Percentiles rank a stretch among this genome's conserved stretches.
phyloP scores from a whole-genome alignment of 2,888 invertebrate species.

The Cantharis rufa region DNA sequence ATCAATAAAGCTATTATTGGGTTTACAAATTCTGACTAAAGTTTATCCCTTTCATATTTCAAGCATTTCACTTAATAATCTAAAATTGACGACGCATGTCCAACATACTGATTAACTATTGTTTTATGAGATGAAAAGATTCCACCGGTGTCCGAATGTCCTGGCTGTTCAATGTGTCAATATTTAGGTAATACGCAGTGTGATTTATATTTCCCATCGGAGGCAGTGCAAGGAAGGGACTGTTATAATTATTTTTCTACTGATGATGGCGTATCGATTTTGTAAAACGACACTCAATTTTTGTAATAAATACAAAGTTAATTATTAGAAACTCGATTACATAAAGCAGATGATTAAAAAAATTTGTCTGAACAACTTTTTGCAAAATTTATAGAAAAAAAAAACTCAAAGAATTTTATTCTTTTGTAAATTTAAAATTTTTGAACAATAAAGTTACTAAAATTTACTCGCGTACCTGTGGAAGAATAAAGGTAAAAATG shows the following conservation, averaged over 20 bases:
- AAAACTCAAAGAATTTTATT: neutral
- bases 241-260: neutral
- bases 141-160: neutral
- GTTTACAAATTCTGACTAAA: neutral
- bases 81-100: neutral
- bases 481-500: neutral
- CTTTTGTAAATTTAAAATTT: neutral
- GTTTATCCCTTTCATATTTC: neutral
- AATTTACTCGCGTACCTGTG: neutral
- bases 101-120: neutral
- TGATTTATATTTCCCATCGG: neutral
- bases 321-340: neutral
- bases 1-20: neutral
- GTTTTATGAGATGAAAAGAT: neutral
- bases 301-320: neutral
- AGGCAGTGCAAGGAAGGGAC: neutral
- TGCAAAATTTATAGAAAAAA: too few relatives aligned
- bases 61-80: neutral
- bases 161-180: neutral
- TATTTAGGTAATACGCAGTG: neutral
- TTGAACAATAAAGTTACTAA: neutral
- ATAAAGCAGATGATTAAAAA: neutral
- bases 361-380: neutral
- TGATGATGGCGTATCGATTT: neutral
- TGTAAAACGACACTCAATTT: neutral